phyloP scores from a whole-genome alignment of 23 tunicate species.

The Botrylloides violaceus region DNA sequence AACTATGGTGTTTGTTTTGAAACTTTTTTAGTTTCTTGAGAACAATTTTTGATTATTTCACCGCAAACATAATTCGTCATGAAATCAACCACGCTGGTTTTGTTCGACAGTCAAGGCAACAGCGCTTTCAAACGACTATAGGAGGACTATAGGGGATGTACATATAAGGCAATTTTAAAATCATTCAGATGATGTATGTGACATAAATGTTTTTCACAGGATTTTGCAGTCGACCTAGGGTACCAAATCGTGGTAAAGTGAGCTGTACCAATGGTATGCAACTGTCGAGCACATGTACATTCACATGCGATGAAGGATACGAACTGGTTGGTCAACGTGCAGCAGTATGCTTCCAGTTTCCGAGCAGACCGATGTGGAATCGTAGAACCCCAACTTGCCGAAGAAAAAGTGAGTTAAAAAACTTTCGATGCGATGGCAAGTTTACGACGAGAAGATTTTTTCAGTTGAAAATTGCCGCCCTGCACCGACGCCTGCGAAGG shows the following conservation, averaged over 20 bases:
- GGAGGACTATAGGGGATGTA: too few species aligned
- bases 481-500: background rate
- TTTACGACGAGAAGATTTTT: background rate
- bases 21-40: too few species aligned
- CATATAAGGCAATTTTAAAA: too few species aligned
- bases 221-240: too few species aligned
- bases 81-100: too few species aligned
- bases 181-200: too few species aligned
- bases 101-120: too few species aligned
- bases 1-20: too few species aligned
- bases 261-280: background rate
- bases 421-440: background rate
- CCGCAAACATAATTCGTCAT: too few species aligned
- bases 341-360: background rate
- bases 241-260: background rate
- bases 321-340: background rate
- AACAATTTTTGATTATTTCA: too few species aligned
- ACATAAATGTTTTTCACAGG: too few species aligned
- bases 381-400: background rate
- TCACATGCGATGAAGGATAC: conserved; percentile 4
- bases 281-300: background rate
- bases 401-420: background rate
- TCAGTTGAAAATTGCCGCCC: background rate
- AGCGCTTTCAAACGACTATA: too few species aligned
- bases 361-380: conserved; percentile 2